Base-by-base conservation (phyloP, 2,797 vertebrate species). In the Heliangelus exortis region DNA sequence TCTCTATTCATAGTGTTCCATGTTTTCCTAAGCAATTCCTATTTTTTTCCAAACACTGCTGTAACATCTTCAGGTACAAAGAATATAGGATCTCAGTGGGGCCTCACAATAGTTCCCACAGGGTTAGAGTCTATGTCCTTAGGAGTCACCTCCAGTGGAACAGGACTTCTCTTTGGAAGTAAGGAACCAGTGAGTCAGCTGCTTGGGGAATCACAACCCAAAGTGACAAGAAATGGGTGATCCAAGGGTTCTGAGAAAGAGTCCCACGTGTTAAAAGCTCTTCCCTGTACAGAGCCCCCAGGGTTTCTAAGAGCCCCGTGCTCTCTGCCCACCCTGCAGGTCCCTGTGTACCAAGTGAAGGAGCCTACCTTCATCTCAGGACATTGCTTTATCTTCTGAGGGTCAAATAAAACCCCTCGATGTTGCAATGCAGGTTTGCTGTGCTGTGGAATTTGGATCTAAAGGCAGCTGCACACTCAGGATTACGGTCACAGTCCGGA, bases 401-500 rank as follows among this genome's bases (percentile, higher is more conserved):
- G n/a, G 62, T 34, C 69, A 68, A 48, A 31, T 23, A 79, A 65
- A 72, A n/a, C 31, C 43, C 22, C 18, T 26, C 25, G 6, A 13
- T 45, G 10, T 47, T 41, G 73, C 53, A 28, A 78, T 17, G 26
- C 17, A 14, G 51, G 26, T 19, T 8, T 1, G 2, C 17, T 47
- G 58, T 14, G 47, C 34, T 41, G 45, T 59, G 17, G 59, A 47
- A 58, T 66, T 84, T 15, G 50, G 34, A 20, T 34, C 18, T 58
- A 71, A 77, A 29, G 45, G 45, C 66, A 59, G 62, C 7, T 41
- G 43, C 48, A 21, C 59, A 21, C 23, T 17, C 16, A 18, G n/a
- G 45, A 72, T 33, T 4, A 1, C 1, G 1, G n/a, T 13, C 23
- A 47, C 5, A 1, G 53, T 18, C 50, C 39, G 36, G 39, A 23